Evolutionary conservation across 1,140 invertebrate genomes (phyloP).

Genomic region (Philopotamus ludificatus): DNA sequence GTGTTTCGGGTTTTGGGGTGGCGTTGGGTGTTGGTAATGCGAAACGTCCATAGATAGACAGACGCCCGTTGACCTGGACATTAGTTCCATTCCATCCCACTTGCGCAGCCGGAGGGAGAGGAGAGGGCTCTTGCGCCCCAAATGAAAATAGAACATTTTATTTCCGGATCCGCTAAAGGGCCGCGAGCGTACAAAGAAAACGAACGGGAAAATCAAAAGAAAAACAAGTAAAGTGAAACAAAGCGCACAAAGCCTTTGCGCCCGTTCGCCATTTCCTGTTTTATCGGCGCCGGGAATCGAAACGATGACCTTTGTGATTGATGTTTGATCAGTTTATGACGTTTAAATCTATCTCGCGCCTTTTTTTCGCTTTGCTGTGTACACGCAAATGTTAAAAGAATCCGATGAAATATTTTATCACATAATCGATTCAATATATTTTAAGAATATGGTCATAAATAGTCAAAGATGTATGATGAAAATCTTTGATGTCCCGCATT

Average conservation of each 20-base stretch:
- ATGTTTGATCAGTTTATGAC: too few species aligned
- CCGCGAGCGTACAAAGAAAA: slow-evolving; percentile 6
- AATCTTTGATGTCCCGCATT: too few species aligned
- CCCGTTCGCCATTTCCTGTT: slow-evolving; percentile 15
- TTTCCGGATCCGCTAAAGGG: slow-evolving; percentile 35
- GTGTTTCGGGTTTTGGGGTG: too few species aligned
- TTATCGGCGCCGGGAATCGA: not conserved
- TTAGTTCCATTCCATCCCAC: slow-evolving; percentile 21
- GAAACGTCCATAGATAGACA: slow-evolving; percentile 23
- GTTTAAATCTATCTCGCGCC: too few species aligned
- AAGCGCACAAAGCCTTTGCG: slow-evolving; percentile 21
- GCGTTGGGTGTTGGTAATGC: not conserved
- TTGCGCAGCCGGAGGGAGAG: not conserved
- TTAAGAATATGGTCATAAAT: too few species aligned
- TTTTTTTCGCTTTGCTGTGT: too few species aligned
- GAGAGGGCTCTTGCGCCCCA: slow-evolving; percentile 6
- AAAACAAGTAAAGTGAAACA: slow-evolving; percentile 25
- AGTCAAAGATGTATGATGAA: too few species aligned
- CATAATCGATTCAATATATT: too few species aligned
- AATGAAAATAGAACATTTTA: slow-evolving; percentile 40
- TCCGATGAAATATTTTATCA: too few species aligned
- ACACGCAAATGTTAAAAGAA: too few species aligned
- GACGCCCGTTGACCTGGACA: slow-evolving; percentile 28
- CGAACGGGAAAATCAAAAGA: slow-evolving; percentile 2
- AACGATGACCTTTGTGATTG: not conserved